Base-by-base conservation (phyloP, 2,113 vertebrate species). In the Rhinoptilus africanus region DNA sequence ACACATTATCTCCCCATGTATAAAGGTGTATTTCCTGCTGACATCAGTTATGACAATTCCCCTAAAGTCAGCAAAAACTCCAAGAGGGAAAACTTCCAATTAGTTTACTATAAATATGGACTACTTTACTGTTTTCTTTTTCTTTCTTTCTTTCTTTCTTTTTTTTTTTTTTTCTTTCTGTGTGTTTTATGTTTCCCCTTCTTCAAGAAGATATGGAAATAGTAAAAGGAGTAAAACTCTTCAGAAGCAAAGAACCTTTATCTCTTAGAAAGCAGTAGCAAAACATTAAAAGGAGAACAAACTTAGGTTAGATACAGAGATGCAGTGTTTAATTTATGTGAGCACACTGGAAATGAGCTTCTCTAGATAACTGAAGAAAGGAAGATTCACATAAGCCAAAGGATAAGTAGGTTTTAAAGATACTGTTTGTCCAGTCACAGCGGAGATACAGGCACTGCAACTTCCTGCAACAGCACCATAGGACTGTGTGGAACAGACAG, bases 241-340 rank as follows among this genome's bases (percentile, higher is more conserved):
- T 89, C 59, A 85, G 88, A 95, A 19, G 22, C 30, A 76, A 92
- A 53, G 20, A 90, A 76, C 48, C 21, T 94, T 91, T 93, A 92
- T 86, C 72, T 94, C 57, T 76, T 71, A 94, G 47, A 85, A 84
- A 96, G 50, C 78, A 84, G 75, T 35, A 79, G 45, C 63, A 67
- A 79, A 60, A 57, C 85, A 60, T 94, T 50, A 95, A 92, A 95
- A 63, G 20, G 53, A 74, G 18, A 95, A 90, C 4, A 81, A 90
- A 95, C 50, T n/a, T 85, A 86, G 59, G 39, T 86, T 96, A 95
- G 86, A 85, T 95, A 90, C 17, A 86, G 76, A 95, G 73, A 95
- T 85, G 56, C 17, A 96, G 73, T 32, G 28, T 92, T 96, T 93
- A 85, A 95, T 96, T 97, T 94, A 81, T 60, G n/a, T 76, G 7